Conservation (phyloP, 2,113 vertebrate genomes). For the Leucopsar rothschildi region DNA sequence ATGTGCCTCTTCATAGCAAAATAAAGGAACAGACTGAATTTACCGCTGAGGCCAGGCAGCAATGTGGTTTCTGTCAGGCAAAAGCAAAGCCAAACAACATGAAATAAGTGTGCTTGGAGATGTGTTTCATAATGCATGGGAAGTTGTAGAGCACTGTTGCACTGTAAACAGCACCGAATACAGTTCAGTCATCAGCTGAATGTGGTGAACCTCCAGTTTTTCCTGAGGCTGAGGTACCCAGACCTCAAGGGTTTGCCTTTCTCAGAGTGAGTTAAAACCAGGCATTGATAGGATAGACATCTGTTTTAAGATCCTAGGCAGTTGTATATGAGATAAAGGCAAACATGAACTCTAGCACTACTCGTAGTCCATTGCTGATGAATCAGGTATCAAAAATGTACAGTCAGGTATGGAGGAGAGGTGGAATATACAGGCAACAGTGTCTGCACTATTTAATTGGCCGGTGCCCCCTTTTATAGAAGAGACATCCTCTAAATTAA, state of each 20-base stretch:
- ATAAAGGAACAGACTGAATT: not conserved
- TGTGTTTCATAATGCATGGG: not conserved
- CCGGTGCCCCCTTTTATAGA: not conserved
- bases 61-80: not conserved
- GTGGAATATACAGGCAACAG: not conserved
- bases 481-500: not conserved
- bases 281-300: fast-evolving
- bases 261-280: not conserved
- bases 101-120: not conserved
- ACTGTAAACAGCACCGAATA: not conserved
- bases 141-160: not conserved
- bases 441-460: not conserved
- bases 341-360: not conserved
- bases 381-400: not conserved
- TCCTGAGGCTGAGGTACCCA: not conserved
- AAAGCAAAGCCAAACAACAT: not conserved
- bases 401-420: not conserved
- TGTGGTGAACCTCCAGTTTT: not conserved
- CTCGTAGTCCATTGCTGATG: not conserved
- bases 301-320: not conserved
- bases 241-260: not conserved
- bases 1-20: not conserved
- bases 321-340: not conserved
- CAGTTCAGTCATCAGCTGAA: too few relatives aligned
- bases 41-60: not conserved